A percentile compares a stretch with the other conserved stretches of the same genome.
Evolutionary conservation across 2,113 vertebrate species (phyloP).

Genomic region (Caranx ignobilis): DNA sequence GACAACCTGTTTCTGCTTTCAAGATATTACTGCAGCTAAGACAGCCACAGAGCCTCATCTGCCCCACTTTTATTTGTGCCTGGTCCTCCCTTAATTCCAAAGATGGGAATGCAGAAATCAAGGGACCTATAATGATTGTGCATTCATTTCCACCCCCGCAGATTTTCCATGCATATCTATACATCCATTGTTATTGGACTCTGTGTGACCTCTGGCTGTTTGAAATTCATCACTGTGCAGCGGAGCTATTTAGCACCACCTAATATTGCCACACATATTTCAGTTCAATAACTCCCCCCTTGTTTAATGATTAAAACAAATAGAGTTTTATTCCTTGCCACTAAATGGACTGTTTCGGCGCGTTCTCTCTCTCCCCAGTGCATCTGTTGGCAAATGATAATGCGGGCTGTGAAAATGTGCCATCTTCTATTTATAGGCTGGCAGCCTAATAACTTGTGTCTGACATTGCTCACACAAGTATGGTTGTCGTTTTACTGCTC

Average conservation of each 20-base stretch:
- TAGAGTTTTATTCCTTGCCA: constrained; percentile 73
- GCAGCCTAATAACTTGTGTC: constrained; percentile 75
- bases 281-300: constrained; percentile 67
- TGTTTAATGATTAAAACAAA: constrained; percentile 81
- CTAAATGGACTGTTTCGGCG: constrained; percentile 69
- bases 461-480: constrained; percentile 68
- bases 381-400: constrained; percentile 81
- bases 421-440: constrained; percentile 77
- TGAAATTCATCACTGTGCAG: constrained; percentile 56
- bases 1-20: constrained; percentile 6
- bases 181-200: constrained; percentile 64
- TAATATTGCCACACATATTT: constrained; percentile 64
- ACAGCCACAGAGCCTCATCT: constrained; percentile 1
- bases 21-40: constrained; percentile 7
- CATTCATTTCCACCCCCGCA: constrained; percentile 44
- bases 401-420: constrained; percentile 70
- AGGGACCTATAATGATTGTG: constrained; percentile 43
- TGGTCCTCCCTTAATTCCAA: constrained; percentile 34
- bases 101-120: constrained; percentile 47
- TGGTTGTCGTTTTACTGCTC: constrained; percentile 67
- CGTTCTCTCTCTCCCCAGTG: constrained; percentile 48
- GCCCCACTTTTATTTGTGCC: constrained; percentile 16
- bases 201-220: constrained; percentile 66
- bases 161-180: constrained; percentile 47
- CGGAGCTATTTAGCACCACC: constrained; percentile 55